Evolutionary conservation across 2,888 invertebrate genomes (phyloP).

Genomic region (Anoncus sp.): DNA sequence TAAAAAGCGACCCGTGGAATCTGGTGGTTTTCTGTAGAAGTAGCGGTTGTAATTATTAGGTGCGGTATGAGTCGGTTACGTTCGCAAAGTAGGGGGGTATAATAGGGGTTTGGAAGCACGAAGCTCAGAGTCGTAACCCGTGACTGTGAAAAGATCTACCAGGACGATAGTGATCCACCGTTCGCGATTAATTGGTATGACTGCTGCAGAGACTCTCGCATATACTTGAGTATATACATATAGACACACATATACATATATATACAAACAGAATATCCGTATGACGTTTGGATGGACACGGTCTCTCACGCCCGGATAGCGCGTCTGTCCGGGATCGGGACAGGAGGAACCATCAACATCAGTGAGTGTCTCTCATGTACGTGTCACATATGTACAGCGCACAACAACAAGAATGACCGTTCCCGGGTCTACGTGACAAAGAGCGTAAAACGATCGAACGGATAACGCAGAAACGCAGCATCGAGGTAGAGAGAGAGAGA

Average conservation of each 20-base stretch:
- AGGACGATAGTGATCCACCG: slow-evolving; percentile 76
- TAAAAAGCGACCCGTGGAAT: background rate
- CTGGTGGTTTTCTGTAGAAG: background rate
- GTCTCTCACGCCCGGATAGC: slow-evolving; percentile 65
- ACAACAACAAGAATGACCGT: slow-evolving; percentile 35
- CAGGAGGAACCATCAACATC: slow-evolving; percentile 67
- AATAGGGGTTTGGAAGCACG: slow-evolving; percentile 63
- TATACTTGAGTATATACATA: slow-evolving; percentile 2
- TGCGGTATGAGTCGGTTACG: slow-evolving; percentile 17
- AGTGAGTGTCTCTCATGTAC: background rate
- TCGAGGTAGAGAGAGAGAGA: background rate
- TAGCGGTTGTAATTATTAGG: slow-evolving; percentile 46
- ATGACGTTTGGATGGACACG: slow-evolving; percentile 54
- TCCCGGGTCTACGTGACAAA: slow-evolving; percentile 74
- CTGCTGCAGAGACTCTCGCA: slow-evolving; percentile 65
- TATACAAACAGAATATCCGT: slow-evolving; percentile 23
- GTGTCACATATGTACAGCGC: slow-evolving; percentile 56
- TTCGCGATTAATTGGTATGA: slow-evolving; percentile 81
- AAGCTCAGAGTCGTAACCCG: slow-evolving; percentile 67
- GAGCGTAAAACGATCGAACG: slow-evolving; percentile 72
- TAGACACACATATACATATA: background rate
- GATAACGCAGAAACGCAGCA: slow-evolving; percentile 57
- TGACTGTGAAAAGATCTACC: slow-evolving; percentile 74
- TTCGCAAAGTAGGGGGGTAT: slow-evolving; percentile 21
- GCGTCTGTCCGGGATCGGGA: slow-evolving; percentile 68